Conservation (phyloP, 2,113 vertebrate genomes). For the Dicaeum eximium region DNA sequence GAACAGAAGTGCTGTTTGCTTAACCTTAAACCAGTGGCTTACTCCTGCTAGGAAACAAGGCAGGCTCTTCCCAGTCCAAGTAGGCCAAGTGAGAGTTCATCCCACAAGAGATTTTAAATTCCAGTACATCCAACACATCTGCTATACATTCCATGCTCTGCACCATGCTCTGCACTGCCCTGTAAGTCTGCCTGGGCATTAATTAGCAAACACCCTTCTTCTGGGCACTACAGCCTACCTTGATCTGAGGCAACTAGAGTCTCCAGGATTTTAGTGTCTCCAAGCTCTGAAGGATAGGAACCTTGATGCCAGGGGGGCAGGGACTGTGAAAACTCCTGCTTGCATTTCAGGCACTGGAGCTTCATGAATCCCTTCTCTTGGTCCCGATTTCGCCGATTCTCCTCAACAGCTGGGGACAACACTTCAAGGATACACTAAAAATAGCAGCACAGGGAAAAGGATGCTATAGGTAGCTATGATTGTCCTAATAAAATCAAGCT, state of each 20-base stretch:
- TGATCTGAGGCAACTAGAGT: not conserved
- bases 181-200: not conserved
- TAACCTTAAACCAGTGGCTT: not conserved
- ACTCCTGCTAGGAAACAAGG: not conserved
- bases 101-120: not conserved
- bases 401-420: conserved; percentile 70
- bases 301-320: not conserved
- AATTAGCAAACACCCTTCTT: not conserved
- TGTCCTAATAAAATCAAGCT: not conserved
- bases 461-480: not conserved
- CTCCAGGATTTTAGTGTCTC: not conserved
- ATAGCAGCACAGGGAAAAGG: not conserved
- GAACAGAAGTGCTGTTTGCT: not conserved
- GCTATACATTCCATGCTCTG: not conserved
- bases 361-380: not conserved
- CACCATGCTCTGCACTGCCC: not conserved
- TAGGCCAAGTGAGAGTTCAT: not conserved
- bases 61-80: not conserved
- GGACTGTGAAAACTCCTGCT: conserved; percentile 71
- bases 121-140: not conserved
- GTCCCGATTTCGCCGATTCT: conserved; percentile 64
- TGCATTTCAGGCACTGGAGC: conserved; percentile 86
- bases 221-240: conserved; percentile 9
- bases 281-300: not conserved
- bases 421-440: conserved; percentile 72